A percentile compares a stretch with the other conserved stretches of the same genome.
Conservation (phyloP, 2,113 vertebrate species). For the Heloderma charlesbogerti region DNA sequence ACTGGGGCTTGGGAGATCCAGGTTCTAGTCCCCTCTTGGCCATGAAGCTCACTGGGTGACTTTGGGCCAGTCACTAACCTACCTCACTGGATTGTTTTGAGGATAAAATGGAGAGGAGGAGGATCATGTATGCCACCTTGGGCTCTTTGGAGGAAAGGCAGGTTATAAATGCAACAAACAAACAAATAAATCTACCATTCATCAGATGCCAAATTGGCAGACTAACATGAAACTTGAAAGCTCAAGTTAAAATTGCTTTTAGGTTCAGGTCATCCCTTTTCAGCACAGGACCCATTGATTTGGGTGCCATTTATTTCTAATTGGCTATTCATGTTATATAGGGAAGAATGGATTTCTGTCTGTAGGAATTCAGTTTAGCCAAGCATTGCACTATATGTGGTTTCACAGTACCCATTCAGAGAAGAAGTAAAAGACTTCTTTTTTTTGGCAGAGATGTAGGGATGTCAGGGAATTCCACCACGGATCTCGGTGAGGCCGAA, state of each 20-base stretch:
- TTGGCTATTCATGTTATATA: not conserved
- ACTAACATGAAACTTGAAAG: not conserved
- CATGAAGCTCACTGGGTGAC: too few relatives aligned
- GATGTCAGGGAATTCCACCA: too few relatives aligned
- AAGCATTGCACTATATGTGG: rapidly evolving
- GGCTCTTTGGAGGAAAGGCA: too few relatives aligned
- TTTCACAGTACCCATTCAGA: not conserved
- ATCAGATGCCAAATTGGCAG: not conserved
- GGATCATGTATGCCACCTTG: too few relatives aligned
- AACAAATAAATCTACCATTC: too few relatives aligned
- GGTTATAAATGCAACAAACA: too few relatives aligned
- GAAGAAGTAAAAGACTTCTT: not conserved
- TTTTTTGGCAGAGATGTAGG: rapidly evolving
- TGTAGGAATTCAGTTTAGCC: not conserved
- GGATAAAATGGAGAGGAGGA: too few relatives aligned
- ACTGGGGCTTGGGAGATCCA: too few relatives aligned
- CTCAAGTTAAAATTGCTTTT: not conserved
- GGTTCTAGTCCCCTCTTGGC: too few relatives aligned
- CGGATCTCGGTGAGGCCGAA: too few relatives aligned
- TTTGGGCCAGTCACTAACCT: too few relatives aligned
- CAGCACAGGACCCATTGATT: not conserved
- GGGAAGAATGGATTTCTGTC: not conserved
- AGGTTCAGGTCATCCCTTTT: not conserved
- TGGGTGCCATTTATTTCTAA: not conserved
- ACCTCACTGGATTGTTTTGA: too few relatives aligned